Base-by-base conservation (phyloP, 2,888 invertebrate species). In the Lamproptera curius region DNA sequence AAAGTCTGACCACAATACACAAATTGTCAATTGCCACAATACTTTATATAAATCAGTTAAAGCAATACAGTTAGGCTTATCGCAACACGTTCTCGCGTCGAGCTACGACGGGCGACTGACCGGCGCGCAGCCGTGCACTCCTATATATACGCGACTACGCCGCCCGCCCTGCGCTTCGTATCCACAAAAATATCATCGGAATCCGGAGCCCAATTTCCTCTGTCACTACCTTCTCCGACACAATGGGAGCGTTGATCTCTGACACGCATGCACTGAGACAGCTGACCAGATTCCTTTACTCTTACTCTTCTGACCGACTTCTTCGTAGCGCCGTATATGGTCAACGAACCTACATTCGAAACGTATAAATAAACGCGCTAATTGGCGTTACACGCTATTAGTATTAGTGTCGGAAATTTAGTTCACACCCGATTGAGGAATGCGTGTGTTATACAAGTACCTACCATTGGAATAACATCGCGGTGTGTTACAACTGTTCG, bases 241-340 rank as follows among this genome's bases (percentile, higher is more conserved):
- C 85, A 85, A 82, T 83, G 85, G 66, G 86, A 82, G 74, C 86
- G 72, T 85, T 87, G 86, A 84, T 86, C 86, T 76, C 73, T 59
- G 64, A 58, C 55, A 57, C 65, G 63, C 62, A 57, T 74, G 77
- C 76, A 76, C 68, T 63, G 62, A 65, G 70, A 74, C 74, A 70
- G 61, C 71, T 79, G 75, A 74, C 78, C 76, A 82, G 65, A 72
- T 78, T 79, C 66, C 70, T 75, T 61, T 58, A 63, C 65, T 63
- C 63, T 57, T 57, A 60, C 59, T 61, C 61, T 57, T 63, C 57
- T 65, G 67, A 57, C 68, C 67, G 63, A 67, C 56, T 72, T 73
- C 63, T 56, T 55, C 49, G 59, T 54, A 50, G 51, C 46, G 44
- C 71, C 71, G 52, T 72, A 59, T 67, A 68, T 40, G 71, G 72